Percentiles rank a stretch among this genome's conserved stretches.
These are phyloP conservation scores for Sphenopsis melanotis DNA, from an alignment of 2,797 vertebrate genomes.

Conservation along the genomic window DNA sequence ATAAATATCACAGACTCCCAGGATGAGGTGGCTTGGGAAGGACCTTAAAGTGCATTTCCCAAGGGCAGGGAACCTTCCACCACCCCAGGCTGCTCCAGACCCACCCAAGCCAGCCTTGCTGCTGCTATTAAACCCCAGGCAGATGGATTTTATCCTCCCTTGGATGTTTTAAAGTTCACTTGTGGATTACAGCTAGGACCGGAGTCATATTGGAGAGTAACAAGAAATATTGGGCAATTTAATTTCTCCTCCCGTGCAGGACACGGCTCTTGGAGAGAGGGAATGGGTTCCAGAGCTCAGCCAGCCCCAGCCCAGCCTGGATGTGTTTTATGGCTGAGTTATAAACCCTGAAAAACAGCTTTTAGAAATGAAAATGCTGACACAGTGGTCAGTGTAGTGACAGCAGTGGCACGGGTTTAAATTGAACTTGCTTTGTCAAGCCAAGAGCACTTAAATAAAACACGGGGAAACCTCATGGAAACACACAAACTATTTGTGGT, in stretches of 20 bases:
- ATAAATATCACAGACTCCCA: not conserved
- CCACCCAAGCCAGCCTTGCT: not conserved
- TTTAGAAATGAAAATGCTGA: constrained; percentile 23
- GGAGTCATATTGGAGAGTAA: not conserved
- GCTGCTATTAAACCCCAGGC: not conserved
- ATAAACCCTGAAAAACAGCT: not conserved
- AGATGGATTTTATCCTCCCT: not conserved
- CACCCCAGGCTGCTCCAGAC: not conserved
- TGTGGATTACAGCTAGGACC: not conserved
- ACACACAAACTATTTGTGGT: not conserved
- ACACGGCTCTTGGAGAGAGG: not conserved
- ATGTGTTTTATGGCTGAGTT: not conserved
- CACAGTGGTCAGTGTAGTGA: not conserved
- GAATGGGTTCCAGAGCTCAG: not conserved
- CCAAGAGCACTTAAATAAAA: constrained; percentile 18
- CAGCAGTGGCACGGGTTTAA: not conserved
- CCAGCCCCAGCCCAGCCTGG: not conserved
- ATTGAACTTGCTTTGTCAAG: constrained; percentile 21
- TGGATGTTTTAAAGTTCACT: not conserved
- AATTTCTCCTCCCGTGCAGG: not conserved
- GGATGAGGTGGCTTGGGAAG: not conserved
- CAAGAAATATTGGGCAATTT: not conserved
- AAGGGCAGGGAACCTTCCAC: not conserved
- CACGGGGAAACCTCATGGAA: not conserved
- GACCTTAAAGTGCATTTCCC: not conserved